Percentiles rank a stretch among this genome's conserved stretches.
Evolutionary conservation across 2,888 invertebrate genomes (phyloP).

Genomic region (Chorisops tibialis): DNA sequence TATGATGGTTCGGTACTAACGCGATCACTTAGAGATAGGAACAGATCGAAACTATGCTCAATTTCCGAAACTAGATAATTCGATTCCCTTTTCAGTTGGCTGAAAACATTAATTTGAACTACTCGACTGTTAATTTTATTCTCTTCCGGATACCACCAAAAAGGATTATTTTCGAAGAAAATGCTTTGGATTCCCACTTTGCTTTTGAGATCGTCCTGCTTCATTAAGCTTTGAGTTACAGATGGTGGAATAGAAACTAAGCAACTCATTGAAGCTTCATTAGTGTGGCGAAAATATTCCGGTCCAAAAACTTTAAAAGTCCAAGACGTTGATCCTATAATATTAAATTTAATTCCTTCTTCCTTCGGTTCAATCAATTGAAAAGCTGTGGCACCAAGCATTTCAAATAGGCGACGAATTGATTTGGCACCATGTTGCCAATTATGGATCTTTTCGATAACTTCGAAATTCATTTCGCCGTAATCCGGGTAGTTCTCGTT

Average conservation of each 20-base stretch:
- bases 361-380: constrained; percentile 17
- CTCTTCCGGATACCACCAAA: constrained; percentile 42
- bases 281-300: background rate
- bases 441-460: constrained; percentile 23
- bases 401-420: constrained; percentile 10
- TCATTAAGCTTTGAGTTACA: background rate
- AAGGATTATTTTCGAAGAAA: constrained; percentile 34
- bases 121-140: constrained; percentile 31
- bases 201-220: background rate
- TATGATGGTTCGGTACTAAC: background rate
- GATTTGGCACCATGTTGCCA: constrained; percentile 22
- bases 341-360: background rate
- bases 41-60: background rate
- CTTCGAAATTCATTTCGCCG: constrained; percentile 23
- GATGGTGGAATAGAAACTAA: background rate
- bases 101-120: constrained; percentile 27
- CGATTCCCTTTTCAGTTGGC: background rate
- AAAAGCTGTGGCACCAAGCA: constrained; percentile 10
- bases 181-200: constrained; percentile 16
- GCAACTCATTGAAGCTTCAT: background rate
- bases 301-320: constrained; percentile 1
- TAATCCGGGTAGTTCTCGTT: constrained; percentile 32
- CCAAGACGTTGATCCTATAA: background rate
- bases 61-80: background rate
- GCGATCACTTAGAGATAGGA: background rate